Evolutionary conservation across 2,113 vertebrate genomes (phyloP).

Genomic region (Bujurquina vittata): DNA sequence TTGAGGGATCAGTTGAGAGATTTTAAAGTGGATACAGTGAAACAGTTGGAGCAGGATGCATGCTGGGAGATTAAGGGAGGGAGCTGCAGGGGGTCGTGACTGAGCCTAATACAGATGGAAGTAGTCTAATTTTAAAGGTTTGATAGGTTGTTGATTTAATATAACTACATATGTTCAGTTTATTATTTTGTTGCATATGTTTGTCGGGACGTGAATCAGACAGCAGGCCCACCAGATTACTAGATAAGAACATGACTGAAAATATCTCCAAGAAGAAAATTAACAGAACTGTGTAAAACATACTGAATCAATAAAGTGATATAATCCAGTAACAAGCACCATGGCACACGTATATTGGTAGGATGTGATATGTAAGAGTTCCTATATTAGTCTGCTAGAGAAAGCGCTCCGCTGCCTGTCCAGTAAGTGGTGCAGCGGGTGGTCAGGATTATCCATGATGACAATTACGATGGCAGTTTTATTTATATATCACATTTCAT

Average conservation of each 20-base stretch:
- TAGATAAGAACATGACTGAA: neutral
- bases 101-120: neutral
- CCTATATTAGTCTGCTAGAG: neutral
- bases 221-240: neutral
- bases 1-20: slow-evolving; percentile 53
- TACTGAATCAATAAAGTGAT: too few species aligned
- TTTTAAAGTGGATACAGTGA: slow-evolving; percentile 43
- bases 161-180: neutral
- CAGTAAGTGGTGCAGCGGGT: neutral
- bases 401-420: neutral
- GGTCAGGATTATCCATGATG: neutral
- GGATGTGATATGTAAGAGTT: neutral
- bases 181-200: neutral
- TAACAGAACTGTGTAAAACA: neutral
- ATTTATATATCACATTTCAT: neutral
- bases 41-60: slow-evolving; percentile 39
- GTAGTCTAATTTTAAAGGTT: neutral
- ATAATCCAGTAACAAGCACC: too few species aligned
- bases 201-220: neutral
- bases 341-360: neutral
- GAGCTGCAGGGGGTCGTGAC: neutral
- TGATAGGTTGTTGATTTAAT: neutral
- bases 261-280: neutral
- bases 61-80: slow-evolving; percentile 43
- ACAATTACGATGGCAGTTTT: neutral